Evolutionary conservation across 2,113 vertebrate genomes (phyloP), one percentile per base, ranked within the genome.

Genomic region (Ageneiosus marmoratus): DNA sequence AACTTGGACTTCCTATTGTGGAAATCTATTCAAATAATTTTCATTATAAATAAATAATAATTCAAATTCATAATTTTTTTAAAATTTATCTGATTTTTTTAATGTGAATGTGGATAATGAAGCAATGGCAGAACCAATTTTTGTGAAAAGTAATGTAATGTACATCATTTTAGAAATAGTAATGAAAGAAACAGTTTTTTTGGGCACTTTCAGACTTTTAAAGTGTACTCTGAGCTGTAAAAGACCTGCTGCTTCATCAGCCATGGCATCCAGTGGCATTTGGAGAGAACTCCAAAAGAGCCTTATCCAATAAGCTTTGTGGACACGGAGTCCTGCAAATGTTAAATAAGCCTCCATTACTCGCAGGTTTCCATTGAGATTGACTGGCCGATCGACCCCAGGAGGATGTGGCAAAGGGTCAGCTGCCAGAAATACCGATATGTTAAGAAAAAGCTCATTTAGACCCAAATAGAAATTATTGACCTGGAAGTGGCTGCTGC

Each of bases 371-470:
- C 87, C 80, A 56, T 62, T 56, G 74, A 86, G 77, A 87, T 85
- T 70, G 88, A 88, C 85, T 84, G 79, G 86, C 87, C 85, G 77
- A 91, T 89, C 90, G 87, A 91, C 89, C 85, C 79, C 81, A 83
- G 86, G 70, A 83, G 89, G 88, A 86, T 87, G 84, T 84, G 83
- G 82, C 78, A 55, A 72, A 77, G 88, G 83, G 79, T 77, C 75
- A 78, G 55, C 48, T 58, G 79, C 87, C 81, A 85, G 81, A 86
- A 89, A 89, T 89, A 88, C 87, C 87, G 53, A 84, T 86, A 90
- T 83, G 87, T 84, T 77, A 87, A 87, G 84, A 85, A 88, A 89
- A 88, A 88, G 87, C 89, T 89, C 86, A 90, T 89, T 87, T 86
- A 85, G 81, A 83, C 83, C 79, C 83, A 85, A 90, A 88, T 87